Base-by-base conservation (phyloP, 2,888 invertebrate genomes). In the Arctia plantaginis region DNA sequence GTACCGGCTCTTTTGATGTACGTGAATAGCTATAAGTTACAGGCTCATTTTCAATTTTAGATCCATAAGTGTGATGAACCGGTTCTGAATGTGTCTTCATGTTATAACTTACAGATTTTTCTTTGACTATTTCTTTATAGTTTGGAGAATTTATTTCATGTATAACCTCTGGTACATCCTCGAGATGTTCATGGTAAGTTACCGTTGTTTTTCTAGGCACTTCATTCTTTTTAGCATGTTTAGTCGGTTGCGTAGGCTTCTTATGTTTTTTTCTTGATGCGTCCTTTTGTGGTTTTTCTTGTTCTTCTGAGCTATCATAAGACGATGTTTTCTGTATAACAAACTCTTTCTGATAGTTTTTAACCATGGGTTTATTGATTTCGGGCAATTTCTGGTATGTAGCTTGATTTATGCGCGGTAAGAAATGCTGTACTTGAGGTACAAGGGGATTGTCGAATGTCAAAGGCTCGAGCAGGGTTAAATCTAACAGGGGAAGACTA, bases 341-440 rank as follows among this genome's bases (percentile, higher is more conserved):
- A 72, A 90, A 88, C 73, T 93, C 90, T 59, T 92, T 93, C 69
- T 93, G 89, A 66, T 92, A 88, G 73, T 91, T 90, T 76, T 92
- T 92, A 20, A 79, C 83, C 41, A 88, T 87, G 18, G 90, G 83
- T 20, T 87, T 74, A 76, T 90, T 86, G 23, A 83, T 78, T 66
- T 89, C 82, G 10, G 92, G 92, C 23, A 94, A 84, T 79, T 90
- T 92, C 55, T 90, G 87, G 77, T 94, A 94, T 2, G 90, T 94
- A 12, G 92, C 93, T 62, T 91, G 85, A 74, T 86, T 88, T 73
- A 95, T 92, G 86, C 91, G 91, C 15, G 96, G 96, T 69, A 96
- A 88, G 81, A 90, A 95, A 81, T 95, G 95, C 86, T 96, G 96
- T 62, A 95, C 91, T 91, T 95, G 96, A 18, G 95, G 94, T 27